Conservation (phyloP, 2,888 invertebrate species). For the Xanthia togata region DNA sequence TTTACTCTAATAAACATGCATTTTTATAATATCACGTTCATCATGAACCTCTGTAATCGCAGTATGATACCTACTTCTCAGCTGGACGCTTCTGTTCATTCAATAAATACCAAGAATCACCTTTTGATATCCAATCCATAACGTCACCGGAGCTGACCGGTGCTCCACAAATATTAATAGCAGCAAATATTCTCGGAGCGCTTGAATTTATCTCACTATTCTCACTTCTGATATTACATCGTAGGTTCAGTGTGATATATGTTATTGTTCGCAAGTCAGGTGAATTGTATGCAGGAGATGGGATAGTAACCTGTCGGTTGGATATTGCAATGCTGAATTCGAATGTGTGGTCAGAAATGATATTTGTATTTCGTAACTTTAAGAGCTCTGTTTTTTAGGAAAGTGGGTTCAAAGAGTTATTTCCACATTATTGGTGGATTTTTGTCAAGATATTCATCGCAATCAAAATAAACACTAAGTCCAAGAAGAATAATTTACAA, state of each 20-base stretch:
- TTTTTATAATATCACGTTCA: neutral
- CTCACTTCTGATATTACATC: slow-evolving; percentile 55
- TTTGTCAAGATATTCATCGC: neutral
- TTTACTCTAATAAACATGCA: neutral
- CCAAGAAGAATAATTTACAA: neutral
- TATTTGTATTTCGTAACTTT: slow-evolving; percentile 22
- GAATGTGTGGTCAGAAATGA: slow-evolving; percentile 20
- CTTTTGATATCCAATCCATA: slow-evolving; percentile 41
- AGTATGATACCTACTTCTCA: neutral
- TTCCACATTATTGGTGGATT: neutral
- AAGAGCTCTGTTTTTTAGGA: neutral
- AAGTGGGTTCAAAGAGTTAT: neutral
- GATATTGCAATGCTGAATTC: slow-evolving; percentile 50
- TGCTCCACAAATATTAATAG: slow-evolving; percentile 60
- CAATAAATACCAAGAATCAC: slow-evolving; percentile 5
- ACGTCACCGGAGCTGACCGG: slow-evolving; percentile 24
- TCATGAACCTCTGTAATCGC: neutral
- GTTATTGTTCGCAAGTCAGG: slow-evolving; percentile 50
- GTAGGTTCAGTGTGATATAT: slow-evolving; percentile 58
- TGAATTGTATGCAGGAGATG: slow-evolving; percentile 38
- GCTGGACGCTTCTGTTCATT: slow-evolving; percentile 36
- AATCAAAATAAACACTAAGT: neutral
- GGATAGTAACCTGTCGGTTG: slow-evolving; percentile 31
- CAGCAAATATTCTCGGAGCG: slow-evolving; percentile 51
- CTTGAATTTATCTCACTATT: slow-evolving; percentile 58